A percentile compares a stretch with the other conserved stretches of the same genome.
Conservation (phyloP, 2,888 invertebrate species). For the Trimorus sp. region DNA sequence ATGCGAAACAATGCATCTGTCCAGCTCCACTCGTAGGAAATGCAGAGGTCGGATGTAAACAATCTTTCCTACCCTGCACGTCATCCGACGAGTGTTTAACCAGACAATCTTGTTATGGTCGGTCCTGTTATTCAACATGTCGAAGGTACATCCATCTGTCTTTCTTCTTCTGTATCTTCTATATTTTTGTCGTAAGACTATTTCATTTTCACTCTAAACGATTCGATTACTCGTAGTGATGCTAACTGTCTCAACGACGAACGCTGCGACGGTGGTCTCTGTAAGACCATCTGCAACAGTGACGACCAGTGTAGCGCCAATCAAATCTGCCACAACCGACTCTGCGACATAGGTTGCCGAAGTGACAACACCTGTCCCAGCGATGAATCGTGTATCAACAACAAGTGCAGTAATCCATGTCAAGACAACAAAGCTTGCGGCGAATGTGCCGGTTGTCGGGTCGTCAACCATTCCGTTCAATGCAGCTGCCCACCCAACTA, state of each 20-base stretch:
- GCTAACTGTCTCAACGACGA: conserved; percentile 92
- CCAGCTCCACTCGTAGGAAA: conserved; percentile 88
- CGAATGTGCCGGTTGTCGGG: conserved; percentile 91
- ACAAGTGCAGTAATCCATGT: conserved; percentile 93
- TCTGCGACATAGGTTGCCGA: conserved; percentile 93
- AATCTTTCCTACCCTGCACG: conserved; percentile 86
- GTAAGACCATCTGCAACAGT: conserved; percentile 92
- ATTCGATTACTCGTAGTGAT: conserved; percentile 83
- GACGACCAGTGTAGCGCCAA: conserved; percentile 90
- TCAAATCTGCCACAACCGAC: conserved; percentile 93
- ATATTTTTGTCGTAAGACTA: not conserved
- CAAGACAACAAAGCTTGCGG: conserved; percentile 89
- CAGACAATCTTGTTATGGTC: conserved; percentile 89
- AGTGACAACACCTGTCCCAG: conserved; percentile 90
- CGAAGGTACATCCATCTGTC: conserved; percentile 83
- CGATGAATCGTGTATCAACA: conserved; percentile 90
- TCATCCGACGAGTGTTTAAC: conserved; percentile 86
- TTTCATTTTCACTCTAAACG: not conserved
- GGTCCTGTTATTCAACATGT: conserved; percentile 90
- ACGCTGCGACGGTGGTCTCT: conserved; percentile 91
- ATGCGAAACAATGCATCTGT: conserved; percentile 89
- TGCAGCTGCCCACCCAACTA: conserved; percentile 92
- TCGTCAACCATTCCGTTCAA: conserved; percentile 91
- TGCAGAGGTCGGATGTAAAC: conserved; percentile 88
- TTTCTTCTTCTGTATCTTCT: not conserved